phyloP scores from a whole-genome alignment of 2,113 vertebrate species.

The Cynocephalus volans region DNA sequence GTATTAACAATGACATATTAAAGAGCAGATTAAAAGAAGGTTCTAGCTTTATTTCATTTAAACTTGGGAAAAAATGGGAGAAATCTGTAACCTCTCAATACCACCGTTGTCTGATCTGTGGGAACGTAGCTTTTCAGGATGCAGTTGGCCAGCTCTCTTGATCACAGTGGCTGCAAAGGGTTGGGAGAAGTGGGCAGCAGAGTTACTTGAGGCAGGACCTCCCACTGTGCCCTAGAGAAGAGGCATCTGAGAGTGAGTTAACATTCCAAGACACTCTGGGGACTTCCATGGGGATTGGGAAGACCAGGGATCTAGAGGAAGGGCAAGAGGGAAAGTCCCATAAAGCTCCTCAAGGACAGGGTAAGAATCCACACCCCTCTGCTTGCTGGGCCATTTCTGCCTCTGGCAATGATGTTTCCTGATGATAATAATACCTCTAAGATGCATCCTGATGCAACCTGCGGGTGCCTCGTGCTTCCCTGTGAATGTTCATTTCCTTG shows the following conservation, averaged over 20 bases:
- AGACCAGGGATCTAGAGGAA: background rate
- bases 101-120: background rate
- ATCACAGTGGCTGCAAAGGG: background rate
- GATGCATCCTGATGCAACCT: background rate
- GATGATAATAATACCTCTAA: background rate
- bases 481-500: background rate
- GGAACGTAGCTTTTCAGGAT: background rate
- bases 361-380: background rate
- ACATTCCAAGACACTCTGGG: background rate
- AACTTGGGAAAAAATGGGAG: background rate
- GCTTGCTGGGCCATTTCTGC: background rate
- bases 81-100: background rate
- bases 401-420: background rate
- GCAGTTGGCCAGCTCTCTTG: background rate
- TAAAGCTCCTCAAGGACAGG: background rate
- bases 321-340: background rate
- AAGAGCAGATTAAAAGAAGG: background rate
- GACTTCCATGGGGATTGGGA: background rate
- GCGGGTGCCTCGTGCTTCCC: background rate
- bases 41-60: slow-evolving; percentile 11
- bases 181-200: background rate
- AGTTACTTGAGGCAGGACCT: background rate
- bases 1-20: background rate
- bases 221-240: background rate
- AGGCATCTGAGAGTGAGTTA: background rate